These are phyloP conservation scores for Vesta saturnalis DNA, from an alignment of 2,888 invertebrate species.

Conservation along the genomic window DNA sequence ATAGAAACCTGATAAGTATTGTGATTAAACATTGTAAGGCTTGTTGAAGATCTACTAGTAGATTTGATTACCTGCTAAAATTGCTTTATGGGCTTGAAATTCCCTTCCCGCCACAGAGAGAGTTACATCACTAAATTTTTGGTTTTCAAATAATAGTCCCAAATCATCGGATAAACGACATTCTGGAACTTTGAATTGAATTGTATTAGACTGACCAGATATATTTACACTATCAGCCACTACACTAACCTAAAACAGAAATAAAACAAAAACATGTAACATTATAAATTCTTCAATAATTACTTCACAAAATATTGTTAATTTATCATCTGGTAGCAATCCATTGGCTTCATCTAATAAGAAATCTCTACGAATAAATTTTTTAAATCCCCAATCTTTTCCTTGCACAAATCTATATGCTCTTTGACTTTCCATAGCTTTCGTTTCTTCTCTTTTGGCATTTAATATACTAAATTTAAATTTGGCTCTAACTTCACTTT, in stretches of 20 bases:
- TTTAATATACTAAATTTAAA: slow-evolving; percentile 99
- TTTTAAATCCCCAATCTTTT: slow-evolving; percentile 99
- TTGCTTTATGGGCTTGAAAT: slow-evolving; percentile 97
- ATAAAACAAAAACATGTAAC: background rate
- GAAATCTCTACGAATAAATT: slow-evolving; percentile 98
- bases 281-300: slow-evolving; percentile 46
- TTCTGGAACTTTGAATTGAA: slow-evolving; percentile 97
- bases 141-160: slow-evolving; percentile 94
- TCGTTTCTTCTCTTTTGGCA: slow-evolving; percentile 99
- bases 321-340: slow-evolving; percentile 96
- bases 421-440: slow-evolving; percentile 97
- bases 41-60: too few relatives aligned
- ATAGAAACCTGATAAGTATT: too few relatives aligned
- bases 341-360: slow-evolving; percentile 99
- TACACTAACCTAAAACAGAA: slow-evolving; percentile 77
- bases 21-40: too few relatives aligned
- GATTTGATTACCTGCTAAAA: slow-evolving; percentile 91
- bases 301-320: slow-evolving; percentile 99
- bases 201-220: slow-evolving; percentile 97
- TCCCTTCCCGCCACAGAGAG: slow-evolving; percentile 90
- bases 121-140: slow-evolving; percentile 97
- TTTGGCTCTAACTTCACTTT: slow-evolving; percentile 99
- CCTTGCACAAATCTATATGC: slow-evolving; percentile 99
- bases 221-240: slow-evolving; percentile 99
- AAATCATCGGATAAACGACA: slow-evolving; percentile 95